Base-by-base conservation (phyloP, 2,888 invertebrate genomes). In the Eumacrocentrus americanus region DNA sequence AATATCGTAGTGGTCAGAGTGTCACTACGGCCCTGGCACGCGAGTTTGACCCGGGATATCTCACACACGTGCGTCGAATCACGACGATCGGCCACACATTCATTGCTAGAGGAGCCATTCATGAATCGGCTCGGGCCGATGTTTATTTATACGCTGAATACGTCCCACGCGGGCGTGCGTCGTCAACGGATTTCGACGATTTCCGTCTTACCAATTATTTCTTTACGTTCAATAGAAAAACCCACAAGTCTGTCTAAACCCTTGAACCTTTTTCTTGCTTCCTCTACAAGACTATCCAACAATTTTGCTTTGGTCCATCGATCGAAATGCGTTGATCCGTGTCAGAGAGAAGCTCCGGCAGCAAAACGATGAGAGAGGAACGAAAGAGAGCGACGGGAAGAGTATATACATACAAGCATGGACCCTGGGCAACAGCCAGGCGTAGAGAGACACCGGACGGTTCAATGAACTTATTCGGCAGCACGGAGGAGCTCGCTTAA, bases 121-220 rank as follows among this genome's bases (percentile, higher is more conserved):
- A 74, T 75, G 75, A 75, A 75, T 70, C 67, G 67, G 66, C 68
- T 66, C 65, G 57, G 68, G 64, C 64, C 62, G 61, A 62, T 66
- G 70, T 72, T 74, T 74, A 74, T 74, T 74, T 73, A 74, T 74
- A 68, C 58, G 60, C 52, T 51, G 58, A 65, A 70, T 58, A 67
- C 59, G 62, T 63, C 61, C 29, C 52, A 35, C 51, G 50, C 56
- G 54, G 38, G 34, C 20, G 51, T 12, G 35, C 47, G 51, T 14
- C 42, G 18, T 14, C 52, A 46, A 44, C 42, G 38, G 12, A 47
- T 53, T 53, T 51, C 37, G 7, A 48, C 20, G 18, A 29, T 14
- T 48, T n/a, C n/a, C n/a, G n/a, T n/a, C n/a, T n/a, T n/a, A n/a
- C n/a, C n/a, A n/a, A n/a, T n/a, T n/a, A n/a, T n/a, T n/a, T n/a